Base-by-base conservation (phyloP, 2,797 vertebrate species). In the Xenentodon cancila region DNA sequence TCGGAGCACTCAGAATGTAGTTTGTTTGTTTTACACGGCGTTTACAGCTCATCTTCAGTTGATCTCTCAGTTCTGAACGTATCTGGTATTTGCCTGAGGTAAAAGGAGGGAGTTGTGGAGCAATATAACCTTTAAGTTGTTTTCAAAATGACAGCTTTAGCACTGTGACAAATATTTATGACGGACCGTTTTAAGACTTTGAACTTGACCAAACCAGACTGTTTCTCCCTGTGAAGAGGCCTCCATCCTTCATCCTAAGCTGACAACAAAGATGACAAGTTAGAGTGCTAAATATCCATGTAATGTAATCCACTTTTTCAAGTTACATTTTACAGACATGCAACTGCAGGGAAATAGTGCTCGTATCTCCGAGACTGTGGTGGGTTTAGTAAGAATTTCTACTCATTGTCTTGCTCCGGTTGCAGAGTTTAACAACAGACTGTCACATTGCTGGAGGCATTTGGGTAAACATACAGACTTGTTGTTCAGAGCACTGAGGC, bases 121-220 rank as follows among this genome's bases (percentile, higher is more conserved):
- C 63, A 68, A 82, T 84, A 77, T 80, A 76, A 79, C 79, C 59
- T 51, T 17, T 40, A 58, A 69, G 74, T 73, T 84, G 81, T 87
- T 84, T 85, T 88, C 21, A 72, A 65, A 90, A 90, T 89, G 73
- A 90, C 90, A 87, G 81, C 84, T 90, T 90, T 60, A 88, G 82
- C 68, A 58, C 77, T 69, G 44, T 60, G 67, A 64, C 34, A 77
- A 85, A 59, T 81, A 78, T 91, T 90, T 90, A 90, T 85, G 80
- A 75, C 63, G 61, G 68, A 51, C 49, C 55, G 17, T 80, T 82
- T 82, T 53, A 79, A 87, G 67, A 83, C 84, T 89, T 91, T 91
- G 88, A 90, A 88, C 84, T 85, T 86, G 63, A 71, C 37, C 64
- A 82, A 83, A 90, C 71, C 79, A 85, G 84, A 79, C 81, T 71